These are phyloP conservation scores for Psix sp. DNA, from an alignment of 1,140 invertebrate genomes.

Conservation along the genomic window DNA sequence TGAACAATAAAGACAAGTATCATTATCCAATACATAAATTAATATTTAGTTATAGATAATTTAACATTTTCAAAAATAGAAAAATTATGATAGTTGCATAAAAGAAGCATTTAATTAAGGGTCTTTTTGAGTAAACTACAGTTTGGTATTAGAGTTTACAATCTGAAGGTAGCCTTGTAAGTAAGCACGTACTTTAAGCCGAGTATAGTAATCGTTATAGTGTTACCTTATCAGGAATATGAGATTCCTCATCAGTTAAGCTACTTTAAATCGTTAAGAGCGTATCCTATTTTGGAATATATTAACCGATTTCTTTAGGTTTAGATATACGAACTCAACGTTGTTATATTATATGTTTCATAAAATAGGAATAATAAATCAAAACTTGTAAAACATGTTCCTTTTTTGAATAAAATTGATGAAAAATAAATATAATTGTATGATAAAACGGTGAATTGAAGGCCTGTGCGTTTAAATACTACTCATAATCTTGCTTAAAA, in stretches of 20 bases:
- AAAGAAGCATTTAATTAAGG: conserved; percentile 6
- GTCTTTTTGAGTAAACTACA: conserved; percentile 13
- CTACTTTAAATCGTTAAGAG: conserved; percentile 35
- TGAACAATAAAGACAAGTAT: no score
- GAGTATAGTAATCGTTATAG: conserved; percentile 44
- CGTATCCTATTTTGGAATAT: conserved; percentile 43
- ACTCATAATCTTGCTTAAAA: no score
- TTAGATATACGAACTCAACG: not conserved
- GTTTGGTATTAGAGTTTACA: conserved; percentile 26
- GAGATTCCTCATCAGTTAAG: conserved; percentile 46
- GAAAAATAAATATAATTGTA: not conserved
- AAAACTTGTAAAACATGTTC: not conserved
- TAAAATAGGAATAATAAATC: conserved; percentile 14
- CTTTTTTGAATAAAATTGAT: not conserved
- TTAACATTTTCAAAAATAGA: no score
- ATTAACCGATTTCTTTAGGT: conserved; percentile 30
- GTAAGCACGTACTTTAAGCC: conserved; percentile 28
- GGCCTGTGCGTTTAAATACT: no score
- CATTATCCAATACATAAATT: no score
- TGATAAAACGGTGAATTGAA: not conserved
- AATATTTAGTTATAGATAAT: no score
- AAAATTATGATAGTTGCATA: no score
- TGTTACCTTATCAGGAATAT: conserved; percentile 44
- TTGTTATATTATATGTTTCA: not conserved
- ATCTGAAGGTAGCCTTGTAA: conserved; percentile 28